Conservation (phyloP, 1,140 invertebrate species). For the Laupala kohalensis region DNA sequence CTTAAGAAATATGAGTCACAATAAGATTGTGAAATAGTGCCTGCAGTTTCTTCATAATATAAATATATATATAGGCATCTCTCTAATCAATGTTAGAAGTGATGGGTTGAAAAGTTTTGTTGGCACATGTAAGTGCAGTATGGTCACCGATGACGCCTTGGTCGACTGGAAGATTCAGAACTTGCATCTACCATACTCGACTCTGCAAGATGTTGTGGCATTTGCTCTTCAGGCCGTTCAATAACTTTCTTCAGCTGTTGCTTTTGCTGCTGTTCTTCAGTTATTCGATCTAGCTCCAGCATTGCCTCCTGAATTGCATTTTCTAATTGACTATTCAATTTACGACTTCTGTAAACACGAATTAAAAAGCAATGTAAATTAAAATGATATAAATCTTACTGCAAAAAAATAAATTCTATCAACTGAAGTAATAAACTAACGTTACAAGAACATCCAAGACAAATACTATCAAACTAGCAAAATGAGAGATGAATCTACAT, state of each 20-base stretch:
- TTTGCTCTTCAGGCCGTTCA: not conserved
- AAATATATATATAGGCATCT: not conserved
- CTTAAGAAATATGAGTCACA: not conserved
- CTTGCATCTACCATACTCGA: not conserved
- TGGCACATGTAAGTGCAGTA: not conserved
- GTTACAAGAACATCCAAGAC: too few relatives aligned
- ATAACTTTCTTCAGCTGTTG: not conserved
- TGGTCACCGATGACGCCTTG: slow-evolving; percentile 3
- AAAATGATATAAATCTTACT: too few relatives aligned
- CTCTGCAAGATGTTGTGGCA: not conserved
- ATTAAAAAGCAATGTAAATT: too few relatives aligned
- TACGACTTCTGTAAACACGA: slow-evolving; percentile 73
- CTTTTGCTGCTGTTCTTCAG: slow-evolving; percentile 14
- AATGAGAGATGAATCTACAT: too few relatives aligned
- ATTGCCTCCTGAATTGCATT: slow-evolving; percentile 83
- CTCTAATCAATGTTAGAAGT: not conserved
- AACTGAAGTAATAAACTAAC: too few relatives aligned
- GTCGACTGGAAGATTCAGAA: not conserved
- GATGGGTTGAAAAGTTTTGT: not conserved
- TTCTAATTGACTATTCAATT: slow-evolving; percentile 75
- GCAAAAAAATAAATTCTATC: too few relatives aligned
- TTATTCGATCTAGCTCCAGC: slow-evolving; percentile 59
- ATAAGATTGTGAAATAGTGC: not conserved
- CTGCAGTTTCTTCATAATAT: not conserved
- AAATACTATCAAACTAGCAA: too few relatives aligned